These are phyloP conservation scores for Oligia strigilis DNA, from an alignment of 2,888 invertebrate species.

Conservation along the genomic window DNA sequence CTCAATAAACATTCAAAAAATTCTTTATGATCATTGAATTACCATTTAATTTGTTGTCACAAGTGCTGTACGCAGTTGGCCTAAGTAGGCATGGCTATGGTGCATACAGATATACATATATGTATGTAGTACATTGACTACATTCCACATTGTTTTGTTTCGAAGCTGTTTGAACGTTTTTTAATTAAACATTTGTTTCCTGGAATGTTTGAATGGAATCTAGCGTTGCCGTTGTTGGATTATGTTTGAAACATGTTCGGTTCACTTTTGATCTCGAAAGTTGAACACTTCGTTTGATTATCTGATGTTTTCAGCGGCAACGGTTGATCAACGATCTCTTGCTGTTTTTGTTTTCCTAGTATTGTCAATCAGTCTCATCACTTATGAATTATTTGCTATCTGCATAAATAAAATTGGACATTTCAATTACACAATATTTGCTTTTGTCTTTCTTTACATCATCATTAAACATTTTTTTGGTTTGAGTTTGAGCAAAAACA, in stretches of 20 bases:
- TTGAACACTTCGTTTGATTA: slow-evolving; percentile 41
- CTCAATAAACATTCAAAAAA: slow-evolving; percentile 18
- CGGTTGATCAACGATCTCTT: slow-evolving; percentile 1
- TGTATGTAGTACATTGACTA: slow-evolving; percentile 37
- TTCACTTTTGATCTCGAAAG: slow-evolving; percentile 55
- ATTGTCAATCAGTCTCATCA: too few relatives aligned
- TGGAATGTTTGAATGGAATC: slow-evolving; percentile 66
- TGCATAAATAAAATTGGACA: background rate
- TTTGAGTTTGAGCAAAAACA: background rate
- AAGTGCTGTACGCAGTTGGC: slow-evolving; percentile 74
- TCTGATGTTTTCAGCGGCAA: slow-evolving; percentile 18
- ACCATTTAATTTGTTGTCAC: slow-evolving; percentile 76
- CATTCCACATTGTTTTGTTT: slow-evolving; percentile 70
- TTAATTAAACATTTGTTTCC: slow-evolving; percentile 66
- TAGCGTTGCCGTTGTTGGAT: slow-evolving; percentile 44
- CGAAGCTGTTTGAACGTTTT: slow-evolving; percentile 60
- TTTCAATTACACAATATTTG: background rate
- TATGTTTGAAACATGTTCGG: slow-evolving; percentile 47
- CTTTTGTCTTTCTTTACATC: too few relatives aligned
- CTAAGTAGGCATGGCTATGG: slow-evolving; percentile 11
- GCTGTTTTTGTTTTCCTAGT: background rate
- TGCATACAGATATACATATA: slow-evolving; percentile 53
- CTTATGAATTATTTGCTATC: background rate
- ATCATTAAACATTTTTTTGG: background rate
- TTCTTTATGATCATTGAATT: slow-evolving; percentile 66